phyloP scores from a whole-genome alignment of 2,113 vertebrate species.

The Polypterus senegalus region DNA sequence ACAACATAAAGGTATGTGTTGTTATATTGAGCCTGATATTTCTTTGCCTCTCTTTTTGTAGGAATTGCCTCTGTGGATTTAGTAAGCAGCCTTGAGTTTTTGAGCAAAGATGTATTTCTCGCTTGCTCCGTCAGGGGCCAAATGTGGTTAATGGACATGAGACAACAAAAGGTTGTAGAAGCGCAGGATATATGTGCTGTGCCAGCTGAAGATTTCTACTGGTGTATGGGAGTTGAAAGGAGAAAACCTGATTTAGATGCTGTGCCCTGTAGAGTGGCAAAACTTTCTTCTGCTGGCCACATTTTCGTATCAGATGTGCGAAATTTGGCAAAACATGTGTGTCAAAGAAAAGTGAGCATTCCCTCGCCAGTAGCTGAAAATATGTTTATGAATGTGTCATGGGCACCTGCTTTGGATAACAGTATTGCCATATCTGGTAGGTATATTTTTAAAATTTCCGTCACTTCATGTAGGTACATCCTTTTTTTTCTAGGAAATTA shows the following conservation, averaged over 20 bases:
- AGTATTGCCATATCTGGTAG: constrained; percentile 68
- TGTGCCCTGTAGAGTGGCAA: constrained; percentile 27
- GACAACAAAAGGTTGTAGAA: constrained; percentile 24
- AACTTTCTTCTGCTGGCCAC: constrained; percentile 48
- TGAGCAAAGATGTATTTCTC: constrained; percentile 40
- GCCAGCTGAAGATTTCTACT: background rate
- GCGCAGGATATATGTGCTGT: background rate
- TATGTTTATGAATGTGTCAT: constrained; percentile 47
- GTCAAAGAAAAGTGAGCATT: constrained; percentile 38
- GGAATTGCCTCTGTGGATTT: constrained; percentile 24
- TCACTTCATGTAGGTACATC: fast-evolving
- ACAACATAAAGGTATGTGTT: no score
- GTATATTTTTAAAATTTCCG: background rate
- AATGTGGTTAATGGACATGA: constrained; percentile 51
- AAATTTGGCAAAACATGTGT: constrained; percentile 22
- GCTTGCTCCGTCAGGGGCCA: constrained; percentile 48
- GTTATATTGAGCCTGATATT: no score
- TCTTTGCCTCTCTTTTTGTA: no score
- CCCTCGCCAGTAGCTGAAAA: background rate
- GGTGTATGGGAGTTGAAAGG: constrained; percentile 39
- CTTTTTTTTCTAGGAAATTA: background rate
- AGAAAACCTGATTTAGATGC: constrained; percentile 9
- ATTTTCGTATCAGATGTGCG: constrained; percentile 53
- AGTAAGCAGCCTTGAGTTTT: constrained; percentile 52
- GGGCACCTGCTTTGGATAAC: constrained; percentile 58